Evolutionary conservation across 2,113 vertebrate species (phyloP), one percentile per base, ranked within the genome.

Genomic region (Hippocampus guttulatus): DNA sequence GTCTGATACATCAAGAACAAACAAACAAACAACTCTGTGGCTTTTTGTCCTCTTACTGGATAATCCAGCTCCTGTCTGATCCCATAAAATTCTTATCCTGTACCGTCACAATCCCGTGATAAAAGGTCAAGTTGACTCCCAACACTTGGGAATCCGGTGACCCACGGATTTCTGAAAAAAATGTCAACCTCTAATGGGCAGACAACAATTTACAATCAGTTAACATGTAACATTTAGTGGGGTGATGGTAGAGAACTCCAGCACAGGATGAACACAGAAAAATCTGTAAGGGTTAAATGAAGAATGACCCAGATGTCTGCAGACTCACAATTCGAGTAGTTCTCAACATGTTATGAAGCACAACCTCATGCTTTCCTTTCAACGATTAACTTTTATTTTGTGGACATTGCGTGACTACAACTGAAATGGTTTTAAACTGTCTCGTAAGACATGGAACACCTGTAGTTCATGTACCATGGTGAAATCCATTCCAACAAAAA

Each of bases 391-490:
- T 88, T 83, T 83, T 80, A 65, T 77, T 87, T 79, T 84, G 77
- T 75, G 71, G 77, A 77, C 47, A 38, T 78, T 85, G 83, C 82
- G 74, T 84, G 70, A 87, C 85, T 89, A 71, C 74, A 64, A 77
- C 75, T 77, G 67, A 86, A 82, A 78, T 76, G 18, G 11, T 79
- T 89, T 88, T 81, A 84, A 86, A 85, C 81, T 78, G 71, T 80
- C 85, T 47, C 66, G 71, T 77, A 82, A 77, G 85, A 89, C 80
- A 85, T 20, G 63, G 80, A 89, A 87, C 81, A 90, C 88, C 86
- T 89, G 87, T 69, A 78, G 47, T 73, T 81, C 75, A 76, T 77
- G 68, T 67, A 60, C 71, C 75, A 63, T 54, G 67, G 74, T 69
- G 40, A 82, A 66, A 69, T 78, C 69, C 57, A 6, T 57, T 87